phyloP scores from a whole-genome alignment of 2,888 invertebrate genomes.

The Chironomus riparius region DNA sequence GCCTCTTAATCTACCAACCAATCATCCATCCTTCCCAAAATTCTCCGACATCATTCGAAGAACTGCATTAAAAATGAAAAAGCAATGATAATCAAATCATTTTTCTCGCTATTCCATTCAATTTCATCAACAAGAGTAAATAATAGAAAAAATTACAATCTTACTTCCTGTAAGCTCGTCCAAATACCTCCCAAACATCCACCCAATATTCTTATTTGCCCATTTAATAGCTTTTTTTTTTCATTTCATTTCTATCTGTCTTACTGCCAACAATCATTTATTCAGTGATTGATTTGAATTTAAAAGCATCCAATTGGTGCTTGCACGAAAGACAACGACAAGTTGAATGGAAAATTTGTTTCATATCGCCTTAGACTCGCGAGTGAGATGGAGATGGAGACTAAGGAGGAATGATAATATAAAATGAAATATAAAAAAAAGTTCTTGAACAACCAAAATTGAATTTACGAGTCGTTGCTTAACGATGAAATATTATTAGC shows the following conservation, averaged over 20 bases:
- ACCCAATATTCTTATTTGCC: not conserved
- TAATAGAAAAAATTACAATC: slow-evolving; percentile 8
- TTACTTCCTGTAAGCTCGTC: not conserved
- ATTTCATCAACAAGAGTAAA: not conserved
- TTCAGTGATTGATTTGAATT: slow-evolving; percentile 16
- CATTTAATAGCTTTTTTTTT: not conserved
- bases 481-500: slow-evolving; percentile 17
- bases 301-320: not conserved
- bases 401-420: no score
- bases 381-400: no score
- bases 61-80: not conserved
- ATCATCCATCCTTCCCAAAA: no score
- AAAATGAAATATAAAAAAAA: not conserved
- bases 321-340: no score
- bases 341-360: not conserved
- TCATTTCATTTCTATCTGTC: not conserved
- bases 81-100: not conserved
- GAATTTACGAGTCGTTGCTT: not conserved
- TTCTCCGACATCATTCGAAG: no score
- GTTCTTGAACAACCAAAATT: not conserved
- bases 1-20: no score
- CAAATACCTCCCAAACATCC: not conserved
- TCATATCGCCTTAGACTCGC: not conserved
- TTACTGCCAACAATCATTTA: slow-evolving; percentile 11
- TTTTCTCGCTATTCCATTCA: not conserved